Base-by-base conservation (phyloP, 2,797 vertebrate species). In the Alectoris magna region DNA sequence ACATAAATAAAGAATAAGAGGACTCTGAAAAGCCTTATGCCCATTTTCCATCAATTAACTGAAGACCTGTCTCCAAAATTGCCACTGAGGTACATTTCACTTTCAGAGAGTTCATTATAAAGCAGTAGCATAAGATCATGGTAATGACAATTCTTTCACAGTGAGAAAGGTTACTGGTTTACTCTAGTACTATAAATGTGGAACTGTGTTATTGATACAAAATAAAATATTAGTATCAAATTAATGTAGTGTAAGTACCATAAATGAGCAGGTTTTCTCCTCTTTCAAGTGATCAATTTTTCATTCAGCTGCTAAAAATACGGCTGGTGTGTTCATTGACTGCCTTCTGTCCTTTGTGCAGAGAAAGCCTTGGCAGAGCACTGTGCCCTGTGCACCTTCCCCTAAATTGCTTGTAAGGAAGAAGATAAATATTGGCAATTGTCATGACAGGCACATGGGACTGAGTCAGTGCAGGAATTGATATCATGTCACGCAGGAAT, bases 301-400 rank as follows among this genome's bases (percentile, higher is more conserved):
- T 93, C 74, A 79, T 91, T 93, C 71, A 74, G 27, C 51, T 87
- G 72, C 77, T 93, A 62, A 87, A 94, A 77, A 56, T 84, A 49
- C 31, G 1, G 1, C 60, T 63, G 46, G 36, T 41, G 26, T 13
- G 3, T 83, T 88, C 79, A 56, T 70, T 93, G 84, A 55, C 53
- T 67, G 22, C 58, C 60, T 62, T 84, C 73, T 81, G 64, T 51
- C 41, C 77, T 73, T 70, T 41, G 14, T 69, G 11, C 3, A 8
- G 84, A 84, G 68, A n/a, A 69, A 62, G 34, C 46, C 46, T 90
- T 84, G 81, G 77, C 88, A 93, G 34, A 0, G 0, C 26, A 23
- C 78, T 87, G 41, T 83, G 58, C 59, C 71, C 36, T 91, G 46
- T 63, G 91, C 62, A 67, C 91, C 72, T 95, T 92, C 62, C 55